Conservation (phyloP, 2,888 invertebrate species). For the Tenthredo scrophulariae region DNA sequence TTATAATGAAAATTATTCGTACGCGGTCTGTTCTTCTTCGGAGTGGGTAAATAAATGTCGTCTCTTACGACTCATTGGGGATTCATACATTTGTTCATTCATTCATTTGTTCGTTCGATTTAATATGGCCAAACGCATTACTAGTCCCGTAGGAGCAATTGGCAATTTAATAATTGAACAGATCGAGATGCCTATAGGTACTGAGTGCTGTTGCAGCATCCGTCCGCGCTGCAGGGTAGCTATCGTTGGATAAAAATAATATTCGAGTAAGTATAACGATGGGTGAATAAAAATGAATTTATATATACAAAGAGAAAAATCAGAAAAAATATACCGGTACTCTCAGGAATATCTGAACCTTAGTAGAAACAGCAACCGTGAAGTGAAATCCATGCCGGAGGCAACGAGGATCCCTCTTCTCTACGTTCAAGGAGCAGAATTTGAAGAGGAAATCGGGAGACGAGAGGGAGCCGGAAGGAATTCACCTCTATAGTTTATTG, state of each 20-base stretch:
- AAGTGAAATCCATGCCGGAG: slow-evolving; percentile 5
- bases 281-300: not conserved
- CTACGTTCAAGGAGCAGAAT: slow-evolving; percentile 4
- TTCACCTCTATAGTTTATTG: slow-evolving; percentile 15
- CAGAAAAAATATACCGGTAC: not conserved
- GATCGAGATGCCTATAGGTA: not conserved
- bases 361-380: not conserved
- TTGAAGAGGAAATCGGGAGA: not conserved
- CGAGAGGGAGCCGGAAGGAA: not conserved
- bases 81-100: slow-evolving; percentile 13
- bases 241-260: not conserved
- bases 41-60: not conserved
- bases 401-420: slow-evolving; percentile 12
- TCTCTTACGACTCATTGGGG: slow-evolving; percentile 30
- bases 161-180: slow-evolving; percentile 25
- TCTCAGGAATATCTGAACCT: not conserved
- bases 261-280: too few species aligned
- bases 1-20: slow-evolving; percentile 10
- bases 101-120: slow-evolving; percentile 14
- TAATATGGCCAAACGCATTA: slow-evolving; percentile 1
- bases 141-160: slow-evolving; percentile 6
- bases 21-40: not conserved
- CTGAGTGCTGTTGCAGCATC: not conserved
- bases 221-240: not conserved
- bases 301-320: not conserved